Conservation (phyloP, 2,888 invertebrate species). For the Sarcophaga subvicina region DNA sequence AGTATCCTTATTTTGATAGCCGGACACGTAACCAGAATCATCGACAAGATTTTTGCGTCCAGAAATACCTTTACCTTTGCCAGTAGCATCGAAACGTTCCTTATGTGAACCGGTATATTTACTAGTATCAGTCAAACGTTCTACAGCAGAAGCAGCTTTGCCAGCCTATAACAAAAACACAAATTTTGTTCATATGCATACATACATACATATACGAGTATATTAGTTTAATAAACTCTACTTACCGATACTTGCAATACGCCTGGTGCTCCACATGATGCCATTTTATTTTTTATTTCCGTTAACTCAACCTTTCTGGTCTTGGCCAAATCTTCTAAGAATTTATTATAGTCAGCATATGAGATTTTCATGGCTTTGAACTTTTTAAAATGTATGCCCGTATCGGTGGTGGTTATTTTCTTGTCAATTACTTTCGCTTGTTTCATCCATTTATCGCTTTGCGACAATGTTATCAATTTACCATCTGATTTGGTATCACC, state of each 20-base stretch:
- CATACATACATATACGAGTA: too few species aligned
- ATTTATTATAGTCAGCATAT: conserved; percentile 91
- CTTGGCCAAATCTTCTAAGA: conserved; percentile 92
- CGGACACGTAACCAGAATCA: conserved; percentile 90
- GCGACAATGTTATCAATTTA: conserved; percentile 92
- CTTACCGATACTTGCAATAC: conserved; percentile 78
- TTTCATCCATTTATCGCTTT: conserved; percentile 97
- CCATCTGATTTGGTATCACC: conserved; percentile 94
- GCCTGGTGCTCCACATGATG: conserved; percentile 91
- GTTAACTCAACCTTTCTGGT: conserved; percentile 90
- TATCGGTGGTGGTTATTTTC: conserved; percentile 94
- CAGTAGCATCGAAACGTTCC: conserved; percentile 91
- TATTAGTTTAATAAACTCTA: conserved; percentile 8
- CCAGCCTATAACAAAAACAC: conserved; percentile 76
- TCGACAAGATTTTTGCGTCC: conserved; percentile 90
- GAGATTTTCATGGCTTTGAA: conserved; percentile 91
- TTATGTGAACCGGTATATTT: conserved; percentile 95
- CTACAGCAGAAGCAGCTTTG: conserved; percentile 82
- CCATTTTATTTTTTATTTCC: conserved; percentile 91
- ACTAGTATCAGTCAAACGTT: conserved; percentile 91
- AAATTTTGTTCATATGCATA: background rate
- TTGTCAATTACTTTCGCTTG: conserved; percentile 93
- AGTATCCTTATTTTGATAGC: conserved; percentile 92
- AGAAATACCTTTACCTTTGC: conserved; percentile 93
- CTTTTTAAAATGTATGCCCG: conserved; percentile 94